Base-by-base conservation (phyloP, 2,113 vertebrate genomes). In the Collichthys lucidus region DNA sequence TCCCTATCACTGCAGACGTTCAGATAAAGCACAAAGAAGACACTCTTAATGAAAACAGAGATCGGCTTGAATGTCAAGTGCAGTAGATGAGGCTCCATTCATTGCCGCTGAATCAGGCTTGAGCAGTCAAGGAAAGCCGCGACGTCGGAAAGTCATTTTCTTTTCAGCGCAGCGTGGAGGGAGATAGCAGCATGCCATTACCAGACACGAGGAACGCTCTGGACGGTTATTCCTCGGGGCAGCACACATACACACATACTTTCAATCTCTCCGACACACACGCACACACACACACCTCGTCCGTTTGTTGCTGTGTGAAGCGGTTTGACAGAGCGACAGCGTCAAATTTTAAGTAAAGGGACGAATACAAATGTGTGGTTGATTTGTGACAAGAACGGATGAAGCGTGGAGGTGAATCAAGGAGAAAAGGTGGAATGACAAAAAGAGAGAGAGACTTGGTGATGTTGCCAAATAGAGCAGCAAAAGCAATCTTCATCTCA, bases 161-260 rank as follows among this genome's bases (percentile, higher is more conserved):
- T 87, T 87, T 83, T 87, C 64, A 79, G 81, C 15, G 7, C 84
- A 67, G 82, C 46, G n/a, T 74, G 79, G 72, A 83, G 68, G 62
- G 85, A 92, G 93, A 93, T 92, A 92, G 90, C 89, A 80, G 91
- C 79, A 84, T 49, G 86, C 89, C 81, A 93, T 95, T 92, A 91
- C 64, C 80, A 83, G 77, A 66, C 82, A 89, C 84, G 60, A 59
- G 77, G 70, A 90, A 73, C 57, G 6, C 61, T 65, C 65, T 74
- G 87, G 86, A 88, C 88, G 81, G 82, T 60, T 86, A 90, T 89
- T 90, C 88, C 80, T 70, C 74, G 47, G 86, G 76, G 91, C 79
- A 85, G 83, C 82, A n/a, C n/a, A 85, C 26, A 70, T 15, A 74
- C 57, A 40, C 46, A 62, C 56, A 60, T 10, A 60, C 56, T 52